phyloP scores from a whole-genome alignment of 2,888 invertebrate genomes.

The Euproctis similis region DNA sequence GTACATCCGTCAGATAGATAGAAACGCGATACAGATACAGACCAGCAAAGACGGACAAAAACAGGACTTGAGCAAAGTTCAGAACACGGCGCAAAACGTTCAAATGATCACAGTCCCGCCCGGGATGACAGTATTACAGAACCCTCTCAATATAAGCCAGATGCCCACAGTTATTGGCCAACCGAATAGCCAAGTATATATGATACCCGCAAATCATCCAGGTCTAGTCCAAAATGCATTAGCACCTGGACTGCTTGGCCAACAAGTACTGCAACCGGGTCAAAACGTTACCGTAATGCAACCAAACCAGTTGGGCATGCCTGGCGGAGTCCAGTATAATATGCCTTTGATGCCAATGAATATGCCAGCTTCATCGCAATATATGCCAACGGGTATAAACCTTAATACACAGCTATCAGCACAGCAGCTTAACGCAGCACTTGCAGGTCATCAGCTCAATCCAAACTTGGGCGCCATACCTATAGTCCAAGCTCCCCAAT shows the following conservation, averaged over 20 bases:
- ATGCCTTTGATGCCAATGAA: conserved; percentile 65
- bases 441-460: conserved; percentile 57
- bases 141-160: conserved; percentile 59
- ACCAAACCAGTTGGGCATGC: conserved; percentile 60
- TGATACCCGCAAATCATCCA: conserved; percentile 63
- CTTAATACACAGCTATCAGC: conserved; percentile 61
- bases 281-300: conserved; percentile 69
- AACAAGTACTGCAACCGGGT: conserved; percentile 56
- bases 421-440: conserved; percentile 61
- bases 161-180: conserved; percentile 59
- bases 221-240: conserved; percentile 51
- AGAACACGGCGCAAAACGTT: conserved; percentile 56
- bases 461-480: conserved; percentile 56
- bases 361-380: conserved; percentile 55
- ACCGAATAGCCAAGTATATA: conserved; percentile 63
- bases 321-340: conserved; percentile 61
- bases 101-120: conserved; percentile 69
- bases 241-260: conserved; percentile 49
- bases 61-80: conserved; percentile 55
- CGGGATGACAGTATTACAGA: conserved; percentile 66
- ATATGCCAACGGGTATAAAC: conserved; percentile 59
- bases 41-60: conserved; percentile 56
- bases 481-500: conserved; percentile 54
- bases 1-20: conserved; percentile 65
- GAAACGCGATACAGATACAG: conserved; percentile 63